Percentiles rank a stretch among this genome's conserved stretches.
Evolutionary conservation across 2,888 invertebrate genomes (phyloP).

Genomic region (Vesta saturnalis): DNA sequence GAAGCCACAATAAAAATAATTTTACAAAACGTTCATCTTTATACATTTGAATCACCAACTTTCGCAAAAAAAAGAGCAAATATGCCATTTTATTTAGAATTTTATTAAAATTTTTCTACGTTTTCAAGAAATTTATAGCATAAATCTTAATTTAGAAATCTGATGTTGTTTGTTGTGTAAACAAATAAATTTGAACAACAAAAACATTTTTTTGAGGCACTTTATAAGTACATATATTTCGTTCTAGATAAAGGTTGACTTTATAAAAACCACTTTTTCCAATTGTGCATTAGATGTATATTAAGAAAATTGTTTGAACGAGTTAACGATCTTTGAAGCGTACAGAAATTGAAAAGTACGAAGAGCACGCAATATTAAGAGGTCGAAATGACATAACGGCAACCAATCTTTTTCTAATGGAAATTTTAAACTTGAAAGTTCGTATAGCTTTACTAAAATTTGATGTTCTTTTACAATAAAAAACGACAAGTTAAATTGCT

Average conservation of each 20-base stretch:
- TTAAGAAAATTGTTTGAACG: conserved; percentile 33
- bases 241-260: neutral
- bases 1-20: too few relatives aligned
- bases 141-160: too few relatives aligned
- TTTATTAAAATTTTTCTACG: too few relatives aligned
- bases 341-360: conserved; percentile 32
- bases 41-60: too few relatives aligned
- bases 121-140: too few relatives aligned
- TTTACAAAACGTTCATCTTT: too few relatives aligned
- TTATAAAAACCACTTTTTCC: conserved; percentile 12
- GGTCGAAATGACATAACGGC: conserved; percentile 17
- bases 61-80: too few relatives aligned
- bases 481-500: neutral
- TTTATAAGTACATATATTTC: conserved; percentile 9
- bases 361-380: conserved; percentile 20
- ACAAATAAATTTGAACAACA: conserved; percentile 19
- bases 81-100: too few relatives aligned
- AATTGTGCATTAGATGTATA: conserved; percentile 30
- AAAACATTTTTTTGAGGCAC: conserved; percentile 20
- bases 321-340: conserved; percentile 23
- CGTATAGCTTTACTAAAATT: neutral
- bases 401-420: conserved; percentile 22
- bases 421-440: conserved; percentile 15
- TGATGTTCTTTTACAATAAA: neutral
- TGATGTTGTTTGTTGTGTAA: too few relatives aligned